phyloP scores from a whole-genome alignment of 2,113 vertebrate genomes.

The Machaerirhynchus nigripectus region DNA sequence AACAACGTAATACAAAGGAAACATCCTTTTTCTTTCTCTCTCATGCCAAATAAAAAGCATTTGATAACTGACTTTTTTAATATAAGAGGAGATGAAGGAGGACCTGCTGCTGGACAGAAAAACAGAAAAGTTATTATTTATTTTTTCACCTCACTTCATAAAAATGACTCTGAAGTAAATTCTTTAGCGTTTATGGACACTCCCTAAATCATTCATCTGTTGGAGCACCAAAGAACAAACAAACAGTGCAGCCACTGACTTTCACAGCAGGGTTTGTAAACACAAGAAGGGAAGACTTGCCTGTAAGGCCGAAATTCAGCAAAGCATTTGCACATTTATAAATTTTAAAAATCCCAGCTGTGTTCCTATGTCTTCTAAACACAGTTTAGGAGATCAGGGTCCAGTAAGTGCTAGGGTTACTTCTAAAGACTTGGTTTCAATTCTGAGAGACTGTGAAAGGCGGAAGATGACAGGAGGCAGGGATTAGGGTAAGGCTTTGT shows the following conservation, averaged over 20 bases:
- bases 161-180: neutral
- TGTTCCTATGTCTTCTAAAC: neutral
- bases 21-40: neutral
- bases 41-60: neutral
- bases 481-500: neutral
- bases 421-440: neutral
- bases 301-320: neutral
- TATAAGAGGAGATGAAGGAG: neutral
- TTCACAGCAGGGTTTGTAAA: neutral
- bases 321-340: neutral
- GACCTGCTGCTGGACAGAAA: neutral
- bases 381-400: neutral
- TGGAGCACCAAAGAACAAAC: neutral
- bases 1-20: neutral
- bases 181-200: neutral
- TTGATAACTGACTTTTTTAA: neutral
- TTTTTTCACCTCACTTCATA: neutral
- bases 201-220: neutral
- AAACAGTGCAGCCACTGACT: neutral
- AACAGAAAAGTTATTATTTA: neutral
- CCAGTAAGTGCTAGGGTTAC: neutral
- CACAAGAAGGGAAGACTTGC: neutral
- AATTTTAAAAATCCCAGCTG: neutral
- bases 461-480: neutral
- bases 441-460: neutral